phyloP scores from a whole-genome alignment of 2,888 invertebrate species.

The Saturnia pavonia region DNA sequence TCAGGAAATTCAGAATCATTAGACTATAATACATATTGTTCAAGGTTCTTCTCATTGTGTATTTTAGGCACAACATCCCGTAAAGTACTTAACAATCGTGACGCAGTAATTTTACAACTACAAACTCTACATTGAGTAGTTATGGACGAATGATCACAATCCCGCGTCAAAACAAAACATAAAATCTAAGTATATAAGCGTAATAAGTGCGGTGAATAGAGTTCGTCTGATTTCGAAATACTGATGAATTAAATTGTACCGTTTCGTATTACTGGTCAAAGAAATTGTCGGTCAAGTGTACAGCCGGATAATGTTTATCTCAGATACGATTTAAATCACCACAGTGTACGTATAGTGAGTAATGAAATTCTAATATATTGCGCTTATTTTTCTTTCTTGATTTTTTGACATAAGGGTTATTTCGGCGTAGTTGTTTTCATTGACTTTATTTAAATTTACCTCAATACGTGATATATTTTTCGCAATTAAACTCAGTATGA shows the following conservation, averaged over 20 bases:
- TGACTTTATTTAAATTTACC: too few species aligned
- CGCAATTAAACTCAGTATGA: too few species aligned
- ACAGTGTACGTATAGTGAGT: background rate
- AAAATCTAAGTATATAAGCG: background rate
- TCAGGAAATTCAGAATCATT: too few species aligned
- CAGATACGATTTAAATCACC: background rate
- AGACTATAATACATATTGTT: background rate
- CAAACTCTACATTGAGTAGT: background rate
- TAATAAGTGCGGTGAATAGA: background rate
- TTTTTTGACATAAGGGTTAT: too few species aligned
- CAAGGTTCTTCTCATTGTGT: background rate
- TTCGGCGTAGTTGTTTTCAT: too few species aligned
- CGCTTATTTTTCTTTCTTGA: too few species aligned
- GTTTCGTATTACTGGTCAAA: background rate
- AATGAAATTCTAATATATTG: too few species aligned
- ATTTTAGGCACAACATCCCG: background rate
- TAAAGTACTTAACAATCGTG: background rate
- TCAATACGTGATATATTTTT: background rate
- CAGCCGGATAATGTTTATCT: background rate
- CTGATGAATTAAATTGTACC: background rate
- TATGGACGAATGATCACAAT: background rate
- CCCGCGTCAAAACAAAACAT: background rate
- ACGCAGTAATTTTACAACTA: background rate
- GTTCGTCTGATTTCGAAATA: background rate
- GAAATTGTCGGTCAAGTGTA: background rate